Percentiles rank a stretch among this genome's conserved stretches.
Evolutionary conservation across 1,140 invertebrate species (phyloP).

Genomic region (Thaumatotibia leucotreta): DNA sequence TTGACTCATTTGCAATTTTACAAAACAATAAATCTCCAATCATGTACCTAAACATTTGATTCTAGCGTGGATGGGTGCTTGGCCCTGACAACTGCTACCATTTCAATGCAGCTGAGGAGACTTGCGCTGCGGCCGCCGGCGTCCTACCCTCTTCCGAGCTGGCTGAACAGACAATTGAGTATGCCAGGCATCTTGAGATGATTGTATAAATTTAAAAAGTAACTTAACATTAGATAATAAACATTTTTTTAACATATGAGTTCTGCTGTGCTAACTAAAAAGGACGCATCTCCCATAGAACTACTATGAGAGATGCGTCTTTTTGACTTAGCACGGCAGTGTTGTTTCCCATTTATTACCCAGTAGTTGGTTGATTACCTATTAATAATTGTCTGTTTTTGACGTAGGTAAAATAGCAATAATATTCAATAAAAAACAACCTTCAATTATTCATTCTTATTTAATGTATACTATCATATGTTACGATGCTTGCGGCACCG

Average conservation of each 20-base stretch:
- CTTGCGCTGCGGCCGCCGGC: slow-evolving; percentile 87
- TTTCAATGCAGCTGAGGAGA: slow-evolving; percentile 86
- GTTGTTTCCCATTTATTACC: too few relatives aligned
- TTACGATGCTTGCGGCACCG: neutral
- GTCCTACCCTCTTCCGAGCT: slow-evolving; percentile 92
- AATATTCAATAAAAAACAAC: neutral
- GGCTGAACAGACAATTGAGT: slow-evolving; percentile 95
- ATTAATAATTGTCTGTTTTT: too few relatives aligned
- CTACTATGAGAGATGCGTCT: too few relatives aligned
- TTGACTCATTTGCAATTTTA: too few relatives aligned
- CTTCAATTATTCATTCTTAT: neutral
- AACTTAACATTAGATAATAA: slow-evolving; percentile 18
- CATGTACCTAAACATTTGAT: slow-evolving; percentile 22
- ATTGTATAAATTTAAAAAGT: slow-evolving; percentile 87
- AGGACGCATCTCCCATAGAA: too few relatives aligned
- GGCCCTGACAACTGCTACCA: slow-evolving; percentile 88
- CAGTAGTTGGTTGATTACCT: too few relatives aligned
- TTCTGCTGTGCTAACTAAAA: too few relatives aligned
- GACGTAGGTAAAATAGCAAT: too few relatives aligned
- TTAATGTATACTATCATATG: neutral
- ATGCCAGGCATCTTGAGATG: slow-evolving; percentile 99
- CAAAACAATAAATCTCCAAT: too few relatives aligned
- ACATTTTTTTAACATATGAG: slow-evolving; percentile 15
- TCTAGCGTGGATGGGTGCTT: slow-evolving; percentile 86
- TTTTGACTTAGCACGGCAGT: too few relatives aligned